A percentile compares a stretch with the other conserved stretches of the same genome.
Conservation (phyloP, 2,888 invertebrate species). For the Apodemia hepburni region DNA sequence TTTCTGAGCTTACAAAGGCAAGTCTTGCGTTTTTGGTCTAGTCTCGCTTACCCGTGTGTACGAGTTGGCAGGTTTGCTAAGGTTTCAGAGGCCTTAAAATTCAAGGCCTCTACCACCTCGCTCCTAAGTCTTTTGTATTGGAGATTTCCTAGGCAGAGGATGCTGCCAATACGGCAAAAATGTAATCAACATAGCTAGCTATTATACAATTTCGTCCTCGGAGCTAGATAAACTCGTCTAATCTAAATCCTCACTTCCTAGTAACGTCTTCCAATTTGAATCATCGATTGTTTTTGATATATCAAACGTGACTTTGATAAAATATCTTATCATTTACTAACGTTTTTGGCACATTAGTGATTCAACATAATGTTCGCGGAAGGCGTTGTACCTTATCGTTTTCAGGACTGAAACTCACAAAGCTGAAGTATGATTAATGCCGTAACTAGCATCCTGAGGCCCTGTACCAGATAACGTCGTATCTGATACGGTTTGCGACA, state of each 20-base stretch:
- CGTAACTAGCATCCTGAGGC: constrained; percentile 15
- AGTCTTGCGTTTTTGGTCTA: too few relatives aligned
- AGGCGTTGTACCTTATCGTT: constrained; percentile 1
- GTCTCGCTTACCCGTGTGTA: too few relatives aligned
- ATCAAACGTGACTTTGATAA: constrained; percentile 3
- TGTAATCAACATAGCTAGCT: too few relatives aligned
- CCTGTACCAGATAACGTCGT: constrained; percentile 35
- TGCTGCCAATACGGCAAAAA: too few relatives aligned
- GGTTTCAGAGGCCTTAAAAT: too few relatives aligned
- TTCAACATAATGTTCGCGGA: constrained; percentile 4
- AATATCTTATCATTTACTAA: constrained; percentile 17
- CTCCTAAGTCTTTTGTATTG: too few relatives aligned
- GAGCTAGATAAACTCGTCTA: too few relatives aligned
- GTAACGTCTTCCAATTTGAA: constrained; percentile 1
- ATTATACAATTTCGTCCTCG: too few relatives aligned
- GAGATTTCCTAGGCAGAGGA: too few relatives aligned
- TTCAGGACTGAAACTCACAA: constrained; percentile 5
- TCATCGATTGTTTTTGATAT: constrained; percentile 5
- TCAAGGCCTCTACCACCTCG: too few relatives aligned
- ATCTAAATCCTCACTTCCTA: neutral
- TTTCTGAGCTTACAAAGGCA: too few relatives aligned
- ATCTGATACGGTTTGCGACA: constrained; percentile 57
- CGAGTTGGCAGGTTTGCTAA: too few relatives aligned
- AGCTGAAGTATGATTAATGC: constrained; percentile 4
- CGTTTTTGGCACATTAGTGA: constrained; percentile 12